Percentiles rank a stretch among this genome's conserved stretches.
These are phyloP conservation scores for Chloroceryle aenea DNA, from an alignment of 2,113 vertebrate genomes.

Conservation along the genomic window DNA sequence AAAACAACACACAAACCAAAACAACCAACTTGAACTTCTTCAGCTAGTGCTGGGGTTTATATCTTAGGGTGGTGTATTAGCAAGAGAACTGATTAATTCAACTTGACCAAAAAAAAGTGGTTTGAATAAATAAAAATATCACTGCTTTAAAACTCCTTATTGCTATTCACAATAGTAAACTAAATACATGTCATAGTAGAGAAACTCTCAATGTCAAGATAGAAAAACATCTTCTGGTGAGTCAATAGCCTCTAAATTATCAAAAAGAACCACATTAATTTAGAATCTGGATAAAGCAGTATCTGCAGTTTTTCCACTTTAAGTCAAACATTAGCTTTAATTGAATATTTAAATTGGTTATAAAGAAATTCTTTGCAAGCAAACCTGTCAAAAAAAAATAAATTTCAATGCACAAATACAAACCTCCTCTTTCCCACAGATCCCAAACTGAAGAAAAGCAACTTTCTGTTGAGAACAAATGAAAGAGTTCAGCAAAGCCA, in stretches of 20 bases:
- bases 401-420: neutral
- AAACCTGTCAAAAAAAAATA: neutral
- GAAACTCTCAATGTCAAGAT: neutral
- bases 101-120: neutral
- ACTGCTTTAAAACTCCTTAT: neutral
- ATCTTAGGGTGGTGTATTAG: neutral
- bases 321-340: neutral
- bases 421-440: neutral
- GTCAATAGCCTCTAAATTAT: neutral
- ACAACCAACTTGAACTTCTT: neutral
- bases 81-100: neutral
- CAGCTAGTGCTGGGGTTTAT: neutral
- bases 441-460: neutral
- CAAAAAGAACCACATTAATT: neutral
- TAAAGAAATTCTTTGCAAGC: neutral
- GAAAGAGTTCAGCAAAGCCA: neutral
- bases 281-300: neutral
- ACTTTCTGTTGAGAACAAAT: neutral
- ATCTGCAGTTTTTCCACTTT: neutral
- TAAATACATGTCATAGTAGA: neutral
- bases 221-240: neutral
- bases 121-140: neutral
- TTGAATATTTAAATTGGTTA: neutral
- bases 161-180: neutral
- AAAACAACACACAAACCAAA: no score